Evolutionary conservation across 2,888 invertebrate species (phyloP).

Genomic region (Callimorpha dominula): DNA sequence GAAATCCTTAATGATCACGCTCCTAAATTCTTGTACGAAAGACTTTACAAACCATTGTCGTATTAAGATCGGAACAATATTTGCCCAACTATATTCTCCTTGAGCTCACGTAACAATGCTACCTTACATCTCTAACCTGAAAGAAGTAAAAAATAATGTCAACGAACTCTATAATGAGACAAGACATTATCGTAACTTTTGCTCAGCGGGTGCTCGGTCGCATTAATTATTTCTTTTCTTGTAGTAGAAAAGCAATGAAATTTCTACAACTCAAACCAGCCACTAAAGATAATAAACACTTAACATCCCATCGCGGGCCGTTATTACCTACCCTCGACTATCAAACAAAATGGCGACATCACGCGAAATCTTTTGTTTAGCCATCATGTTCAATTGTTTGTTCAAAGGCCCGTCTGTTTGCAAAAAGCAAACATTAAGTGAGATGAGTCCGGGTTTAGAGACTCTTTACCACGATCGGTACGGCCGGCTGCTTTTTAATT

Average conservation of each 20-base stretch:
- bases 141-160: neutral
- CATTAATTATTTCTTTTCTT: neutral
- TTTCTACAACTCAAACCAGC: neutral
- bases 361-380: constrained; percentile 56
- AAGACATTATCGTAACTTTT: neutral
- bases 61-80: too few relatives aligned
- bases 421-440: constrained; percentile 54
- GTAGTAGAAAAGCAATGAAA: neutral
- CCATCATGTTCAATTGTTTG: constrained; percentile 60
- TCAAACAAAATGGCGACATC: constrained; percentile 43
- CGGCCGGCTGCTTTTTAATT: constrained; percentile 82
- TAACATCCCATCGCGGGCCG: constrained; percentile 19
- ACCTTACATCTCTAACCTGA: too few relatives aligned
- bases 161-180: neutral
- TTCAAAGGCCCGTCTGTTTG: constrained; percentile 43
- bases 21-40: too few relatives aligned
- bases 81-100: too few relatives aligned
- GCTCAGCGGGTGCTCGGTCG: neutral
- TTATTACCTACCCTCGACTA: constrained; percentile 20
- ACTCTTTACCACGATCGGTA: constrained; percentile 69
- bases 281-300: neutral
- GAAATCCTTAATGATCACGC: too few relatives aligned
- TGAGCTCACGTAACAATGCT: too few relatives aligned
- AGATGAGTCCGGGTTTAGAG: constrained; percentile 63
- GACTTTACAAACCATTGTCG: too few relatives aligned